Conservation (phyloP, 1,140 invertebrate genomes). For the Drosophila dunni region DNA sequence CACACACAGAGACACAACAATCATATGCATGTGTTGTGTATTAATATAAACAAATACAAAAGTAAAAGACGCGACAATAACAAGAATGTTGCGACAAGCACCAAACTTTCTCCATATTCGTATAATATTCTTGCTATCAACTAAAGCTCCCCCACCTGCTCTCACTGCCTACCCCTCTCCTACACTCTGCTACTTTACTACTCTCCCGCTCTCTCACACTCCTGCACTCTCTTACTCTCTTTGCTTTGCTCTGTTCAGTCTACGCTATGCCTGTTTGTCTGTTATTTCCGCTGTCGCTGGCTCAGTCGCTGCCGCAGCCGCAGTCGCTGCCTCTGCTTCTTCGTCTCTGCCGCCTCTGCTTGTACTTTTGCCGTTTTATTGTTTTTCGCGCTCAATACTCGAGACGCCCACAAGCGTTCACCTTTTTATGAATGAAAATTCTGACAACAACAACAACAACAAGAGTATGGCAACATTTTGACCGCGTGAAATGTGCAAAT, state of each 20-base stretch:
- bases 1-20: slow-evolving; percentile 40
- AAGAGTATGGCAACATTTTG: slow-evolving; percentile 44
- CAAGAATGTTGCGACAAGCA: slow-evolving; percentile 58
- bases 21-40: slow-evolving; percentile 43
- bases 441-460: slow-evolving; percentile 52
- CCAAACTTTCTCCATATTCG: slow-evolving; percentile 55
- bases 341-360: slow-evolving; percentile 13
- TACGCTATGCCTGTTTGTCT: slow-evolving; percentile 69
- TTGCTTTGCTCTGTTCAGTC: background rate
- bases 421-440: slow-evolving; percentile 80
- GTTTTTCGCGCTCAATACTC: slow-evolving; percentile 70
- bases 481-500: slow-evolving; percentile 74
- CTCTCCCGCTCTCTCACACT: slow-evolving; percentile 3
- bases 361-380: slow-evolving; percentile 62
- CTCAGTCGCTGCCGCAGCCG: slow-evolving; percentile 42
- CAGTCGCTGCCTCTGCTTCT: slow-evolving; percentile 21
- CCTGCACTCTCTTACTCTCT: background rate
- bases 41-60: slow-evolving; percentile 75
- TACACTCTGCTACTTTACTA: background rate
- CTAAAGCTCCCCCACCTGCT: background rate
- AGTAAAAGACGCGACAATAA: slow-evolving; percentile 53
- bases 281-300: slow-evolving; percentile 11
- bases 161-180: background rate
- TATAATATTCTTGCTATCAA: slow-evolving; percentile 1
- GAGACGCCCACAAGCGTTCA: slow-evolving; percentile 60